Base-by-base conservation (phyloP, 1,140 invertebrate genomes). In the Sitobion miscanthi region DNA sequence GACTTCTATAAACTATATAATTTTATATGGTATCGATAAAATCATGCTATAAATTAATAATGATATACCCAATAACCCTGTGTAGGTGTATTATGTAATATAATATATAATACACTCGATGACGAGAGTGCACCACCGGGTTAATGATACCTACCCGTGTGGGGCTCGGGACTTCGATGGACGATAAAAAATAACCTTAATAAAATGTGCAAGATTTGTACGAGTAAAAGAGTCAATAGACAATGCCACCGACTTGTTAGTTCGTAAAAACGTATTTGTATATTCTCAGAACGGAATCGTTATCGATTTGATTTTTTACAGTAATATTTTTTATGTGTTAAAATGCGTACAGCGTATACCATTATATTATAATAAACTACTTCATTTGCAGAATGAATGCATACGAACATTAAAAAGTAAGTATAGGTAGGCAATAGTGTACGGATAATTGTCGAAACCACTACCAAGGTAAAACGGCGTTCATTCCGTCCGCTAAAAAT, bases 1-100 rank as follows among this genome's bases (percentile, higher is more conserved):
- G 87, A 88, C 47, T 35, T 87, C 45, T 87, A 47, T 88, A 88
- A 52, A 88, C n/a, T 52, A 88, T 88, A 87, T 49, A 47, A n/a
- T 45, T 25, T 47, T 20, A 87, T 88, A 88, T 47, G 30, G 21
- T 88, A 52, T 52, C 87, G n/a, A 52, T 88, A 52, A 49, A 88
- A 88, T 88, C 87, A 88, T 88, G 87, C 87, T 49, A 52, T 88
- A 88, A 52, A 87, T 77, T 77, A 42, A 88, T 52, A 38, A 88
- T 52, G 20, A 88, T 52, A 49, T 49, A 88, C 25, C 45, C 62
- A 77, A n/a, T 69, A 77, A 77, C n/a, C n/a, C n/a, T 77, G 62
- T 77, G 14, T n/a, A 77, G 14, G 62, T 35, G 20, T 77, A n/a
- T 62, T 30, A 62, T 62, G 47, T 1, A 9, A 30, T 77, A 77